Evolutionary conservation across 2,113 vertebrate species (phyloP).

Genomic region (Perccottus glenii): DNA sequence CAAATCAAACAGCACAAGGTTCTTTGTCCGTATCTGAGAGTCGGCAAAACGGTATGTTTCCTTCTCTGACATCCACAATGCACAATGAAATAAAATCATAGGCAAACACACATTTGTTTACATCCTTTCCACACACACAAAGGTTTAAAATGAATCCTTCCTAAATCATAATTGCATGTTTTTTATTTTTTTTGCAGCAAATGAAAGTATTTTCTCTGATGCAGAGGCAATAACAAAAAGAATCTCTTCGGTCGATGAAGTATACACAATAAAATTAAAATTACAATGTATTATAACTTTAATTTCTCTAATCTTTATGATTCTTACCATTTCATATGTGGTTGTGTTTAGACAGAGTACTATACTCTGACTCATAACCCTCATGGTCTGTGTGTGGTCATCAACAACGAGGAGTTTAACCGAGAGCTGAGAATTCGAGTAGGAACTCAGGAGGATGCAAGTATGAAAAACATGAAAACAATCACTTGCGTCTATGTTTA

Average conservation of each 20-base stretch:
- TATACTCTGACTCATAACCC: slow-evolving; percentile 60
- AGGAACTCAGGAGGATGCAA: slow-evolving; percentile 62
- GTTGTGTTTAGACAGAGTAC: slow-evolving; percentile 32
- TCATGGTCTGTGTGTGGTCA: slow-evolving; percentile 66
- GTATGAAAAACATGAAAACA: slow-evolving; percentile 37
- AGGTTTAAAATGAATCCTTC: too few species aligned
- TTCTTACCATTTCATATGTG: neutral
- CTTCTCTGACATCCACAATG: neutral
- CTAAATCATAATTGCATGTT: neutral
- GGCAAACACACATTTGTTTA: too few species aligned
- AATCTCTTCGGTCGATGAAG: slow-evolving; percentile 7
- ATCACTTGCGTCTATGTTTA: neutral
- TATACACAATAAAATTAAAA: slow-evolving; percentile 18
- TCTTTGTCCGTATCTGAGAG: slow-evolving; percentile 7
- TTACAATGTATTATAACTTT: neutral
- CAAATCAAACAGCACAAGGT: neutral
- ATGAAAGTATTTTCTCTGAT: slow-evolving; percentile 9
- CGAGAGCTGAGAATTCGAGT: fast-evolving
- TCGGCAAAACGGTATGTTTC: slow-evolving; percentile 21
- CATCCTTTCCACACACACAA: too few species aligned
- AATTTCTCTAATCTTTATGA: neutral
- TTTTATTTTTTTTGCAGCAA: neutral
- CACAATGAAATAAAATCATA: too few species aligned
- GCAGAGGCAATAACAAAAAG: fast-evolving
- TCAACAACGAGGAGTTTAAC: slow-evolving; percentile 69